Base-by-base conservation (phyloP, 1,140 invertebrate genomes). In the Cheumatopsyche charites region DNA sequence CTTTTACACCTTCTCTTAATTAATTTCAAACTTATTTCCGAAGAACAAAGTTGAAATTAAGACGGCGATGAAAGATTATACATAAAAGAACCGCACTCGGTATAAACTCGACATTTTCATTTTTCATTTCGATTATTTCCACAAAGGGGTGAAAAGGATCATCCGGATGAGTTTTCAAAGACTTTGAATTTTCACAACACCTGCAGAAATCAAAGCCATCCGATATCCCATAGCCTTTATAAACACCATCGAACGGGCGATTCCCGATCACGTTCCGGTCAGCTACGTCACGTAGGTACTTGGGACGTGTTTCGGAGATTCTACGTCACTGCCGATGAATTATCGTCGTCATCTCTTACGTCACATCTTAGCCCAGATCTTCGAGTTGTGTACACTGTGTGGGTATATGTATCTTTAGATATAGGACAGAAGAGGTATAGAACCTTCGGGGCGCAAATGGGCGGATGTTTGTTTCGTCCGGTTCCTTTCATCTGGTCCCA, bases 181-280 rank as follows among this genome's bases (percentile, higher is more conserved):
- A n/a, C n/a, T n/a, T n/a, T n/a, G n/a, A n/a, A n/a, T n/a, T n/a
- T n/a, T n/a, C n/a, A n/a, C n/a, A n/a, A n/a, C n/a, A n/a, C n/a
- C n/a, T n/a, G n/a, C n/a, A n/a, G n/a, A n/a, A n/a, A n/a, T n/a
- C n/a, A n/a, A n/a, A n/a, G n/a, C n/a, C n/a, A n/a, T n/a, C n/a
- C n/a, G n/a, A n/a, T n/a, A n/a, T n/a, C n/a, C n/a, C n/a, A n/a
- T n/a, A n/a, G n/a, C n/a, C n/a, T n/a, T 52, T 19, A 17, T 17
- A 52, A 52, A 52, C 47, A 52, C 15, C 19, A 1, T 52, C 47
- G 6, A 52, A 52, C 15, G 9, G 19, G 19, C 15, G 7, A 52
- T 52, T 52, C 47, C 47, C 15, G 47, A 52, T 52, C 47, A 52
- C 47, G 47, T 52, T 52, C 15, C 47, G 15, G 47, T 52, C n/a